A percentile compares a stretch with the other conserved stretches of the same genome.
Conservation (phyloP, 2,888 invertebrate genomes). For the Pseudococcus jackbeardsleyi region DNA sequence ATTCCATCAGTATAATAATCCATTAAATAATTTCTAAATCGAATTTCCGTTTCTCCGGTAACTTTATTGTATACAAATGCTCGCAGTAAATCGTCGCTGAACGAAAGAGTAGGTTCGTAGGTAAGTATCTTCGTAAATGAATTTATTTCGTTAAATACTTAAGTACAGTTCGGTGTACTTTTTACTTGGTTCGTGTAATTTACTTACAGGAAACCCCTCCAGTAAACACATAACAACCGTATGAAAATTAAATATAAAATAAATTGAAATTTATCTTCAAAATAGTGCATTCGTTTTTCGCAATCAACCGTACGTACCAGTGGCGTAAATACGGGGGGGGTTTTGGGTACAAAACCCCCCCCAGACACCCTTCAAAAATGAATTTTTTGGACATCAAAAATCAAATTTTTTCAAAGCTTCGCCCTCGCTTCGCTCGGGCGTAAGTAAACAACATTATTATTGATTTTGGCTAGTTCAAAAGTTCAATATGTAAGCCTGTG, state of each 20-base stretch:
- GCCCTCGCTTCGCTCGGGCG: no score
- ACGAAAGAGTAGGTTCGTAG: not conserved
- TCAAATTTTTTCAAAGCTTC: no score
- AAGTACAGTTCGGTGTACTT: slow-evolving; percentile 33
- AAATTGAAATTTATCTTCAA: slow-evolving; percentile 47
- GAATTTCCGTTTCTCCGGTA: not conserved
- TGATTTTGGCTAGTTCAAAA: no score
- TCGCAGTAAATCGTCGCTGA: not conserved
- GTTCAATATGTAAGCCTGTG: no score
- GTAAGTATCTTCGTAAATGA: not conserved
- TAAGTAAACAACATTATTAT: no score
- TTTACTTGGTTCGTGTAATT: not conserved
- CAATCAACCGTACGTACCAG: not conserved
- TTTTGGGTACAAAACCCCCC: no score
- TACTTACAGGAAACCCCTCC: not conserved
- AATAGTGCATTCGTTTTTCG: not conserved
- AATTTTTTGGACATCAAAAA: no score
- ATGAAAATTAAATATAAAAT: slow-evolving; percentile 27
- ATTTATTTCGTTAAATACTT: slow-evolving; percentile 18
- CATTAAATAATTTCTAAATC: slow-evolving; percentile 1
- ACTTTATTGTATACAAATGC: not conserved
- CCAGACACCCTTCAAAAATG: no score
- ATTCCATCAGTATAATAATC: not conserved
- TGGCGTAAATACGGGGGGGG: no score
- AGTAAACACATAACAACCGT: not conserved